A percentile compares a stretch with the other conserved stretches of the same genome.
Evolutionary conservation across 1,140 invertebrate genomes (phyloP).

Genomic region (Globodera ellingtonae): DNA sequence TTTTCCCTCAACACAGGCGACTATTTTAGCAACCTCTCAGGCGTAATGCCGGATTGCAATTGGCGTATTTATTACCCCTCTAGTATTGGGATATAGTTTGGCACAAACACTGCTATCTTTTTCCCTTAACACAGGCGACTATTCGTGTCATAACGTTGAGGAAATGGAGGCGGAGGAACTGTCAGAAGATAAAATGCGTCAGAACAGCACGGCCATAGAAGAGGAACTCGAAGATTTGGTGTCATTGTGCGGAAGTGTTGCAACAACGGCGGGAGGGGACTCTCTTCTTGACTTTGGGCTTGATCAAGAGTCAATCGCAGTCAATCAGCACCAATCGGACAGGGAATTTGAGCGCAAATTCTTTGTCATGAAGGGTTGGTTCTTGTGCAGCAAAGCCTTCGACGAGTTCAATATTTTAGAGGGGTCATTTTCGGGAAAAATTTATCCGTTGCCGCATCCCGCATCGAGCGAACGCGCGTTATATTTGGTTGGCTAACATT

Average conservation of each 20-base stretch:
- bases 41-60: no score
- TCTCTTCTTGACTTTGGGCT: neutral
- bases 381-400: neutral
- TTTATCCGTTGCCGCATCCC: slow-evolving; percentile 14
- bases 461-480: neutral
- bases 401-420: neutral
- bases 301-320: neutral
- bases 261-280: neutral
- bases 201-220: neutral
- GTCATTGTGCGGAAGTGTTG: slow-evolving; percentile 11
- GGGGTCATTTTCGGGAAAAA: slow-evolving; percentile 7
- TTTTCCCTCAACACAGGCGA: no score
- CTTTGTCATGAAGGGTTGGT: slow-evolving; percentile 18
- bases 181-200: neutral
- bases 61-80: no score
- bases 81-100: no score
- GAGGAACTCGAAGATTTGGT: neutral
- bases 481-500: slow-evolving; percentile 2
- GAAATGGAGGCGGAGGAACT: no score
- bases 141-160: no score
- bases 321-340: slow-evolving; percentile 3
- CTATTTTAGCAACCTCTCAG: no score
- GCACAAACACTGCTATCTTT: no score
- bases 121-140: no score
- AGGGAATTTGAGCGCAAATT: slow-evolving; percentile 5